These are phyloP conservation scores for Crypturellus undulatus DNA, from an alignment of 2,113 vertebrate species.

Conservation along the genomic window DNA sequence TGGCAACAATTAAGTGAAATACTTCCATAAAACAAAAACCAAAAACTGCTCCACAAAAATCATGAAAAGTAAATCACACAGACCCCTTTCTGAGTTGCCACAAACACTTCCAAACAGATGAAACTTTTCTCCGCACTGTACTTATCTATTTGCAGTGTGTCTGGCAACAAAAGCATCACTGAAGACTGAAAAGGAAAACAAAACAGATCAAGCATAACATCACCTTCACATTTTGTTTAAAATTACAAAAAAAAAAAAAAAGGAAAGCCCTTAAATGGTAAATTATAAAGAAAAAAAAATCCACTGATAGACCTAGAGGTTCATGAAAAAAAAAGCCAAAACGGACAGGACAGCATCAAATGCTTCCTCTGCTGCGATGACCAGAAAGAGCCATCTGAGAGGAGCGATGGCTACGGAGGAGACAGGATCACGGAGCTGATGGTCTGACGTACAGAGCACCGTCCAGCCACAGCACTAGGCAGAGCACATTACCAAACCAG, in stretches of 20 bases:
- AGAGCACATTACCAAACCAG: background rate
- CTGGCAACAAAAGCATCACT: slow-evolving; percentile 20
- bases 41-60: background rate
- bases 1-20: slow-evolving; percentile 46
- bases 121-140: background rate
- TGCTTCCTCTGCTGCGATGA: background rate
- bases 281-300: slow-evolving; percentile 17
- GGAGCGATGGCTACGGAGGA: background rate
- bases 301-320: slow-evolving; percentile 7
- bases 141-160: background rate
- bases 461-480: rapidly evolving
- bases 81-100: background rate
- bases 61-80: background rate
- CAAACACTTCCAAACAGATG: background rate
- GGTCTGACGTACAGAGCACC: background rate
- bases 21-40: slow-evolving; percentile 15
- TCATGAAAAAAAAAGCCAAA: background rate
- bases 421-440: background rate
- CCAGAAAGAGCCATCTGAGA: background rate
- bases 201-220: slow-evolving; percentile 1
- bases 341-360: background rate
- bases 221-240: slow-evolving; percentile 61
- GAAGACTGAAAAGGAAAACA: background rate
- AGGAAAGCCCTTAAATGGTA: slow-evolving; percentile 64
- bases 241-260: slow-evolving; percentile 19